Evolutionary conservation across 2,113 vertebrate species (phyloP).

Genomic region (Microcebus murinus): DNA sequence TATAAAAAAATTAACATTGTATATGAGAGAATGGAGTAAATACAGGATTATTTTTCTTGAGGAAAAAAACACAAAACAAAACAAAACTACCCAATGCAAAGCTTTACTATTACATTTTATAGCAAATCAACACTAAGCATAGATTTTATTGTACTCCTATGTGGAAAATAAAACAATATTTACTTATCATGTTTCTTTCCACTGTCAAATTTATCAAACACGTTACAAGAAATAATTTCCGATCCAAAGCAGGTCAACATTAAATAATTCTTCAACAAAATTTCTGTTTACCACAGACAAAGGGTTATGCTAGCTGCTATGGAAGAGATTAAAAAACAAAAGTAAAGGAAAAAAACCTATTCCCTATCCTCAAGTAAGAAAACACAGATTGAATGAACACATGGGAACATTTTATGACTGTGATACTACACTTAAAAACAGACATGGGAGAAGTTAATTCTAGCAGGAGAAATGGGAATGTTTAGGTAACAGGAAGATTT

Average conservation of each 20-base stretch:
- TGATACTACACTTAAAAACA: not conserved
- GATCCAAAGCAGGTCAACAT: not conserved
- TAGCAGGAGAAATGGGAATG: not conserved
- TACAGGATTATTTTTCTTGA: not conserved
- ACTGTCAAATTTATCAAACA: not conserved
- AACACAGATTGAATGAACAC: not conserved
- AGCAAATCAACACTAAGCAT: slow-evolving; percentile 1
- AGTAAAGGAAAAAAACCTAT: not conserved
- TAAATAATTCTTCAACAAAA: slow-evolving; percentile 36
- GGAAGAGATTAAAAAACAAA: not conserved
- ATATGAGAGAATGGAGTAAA: not conserved
- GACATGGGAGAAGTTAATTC: not conserved
- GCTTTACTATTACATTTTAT: slow-evolving; percentile 8
- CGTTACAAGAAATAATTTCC: slow-evolving; percentile 37
- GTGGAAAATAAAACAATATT: not conserved
- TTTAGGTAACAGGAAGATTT: not conserved
- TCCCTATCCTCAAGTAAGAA: not conserved
- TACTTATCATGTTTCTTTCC: slow-evolving; percentile 1
- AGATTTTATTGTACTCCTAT: not conserved
- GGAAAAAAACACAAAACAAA: slow-evolving; percentile 28
- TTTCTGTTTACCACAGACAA: slow-evolving; percentile 6
- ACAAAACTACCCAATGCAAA: not conserved
- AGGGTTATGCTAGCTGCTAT: not conserved
- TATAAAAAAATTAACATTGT: not conserved
- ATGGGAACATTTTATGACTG: not conserved